phyloP scores from a whole-genome alignment of 2,797 vertebrate genomes.

The Echiichthys vipera region DNA sequence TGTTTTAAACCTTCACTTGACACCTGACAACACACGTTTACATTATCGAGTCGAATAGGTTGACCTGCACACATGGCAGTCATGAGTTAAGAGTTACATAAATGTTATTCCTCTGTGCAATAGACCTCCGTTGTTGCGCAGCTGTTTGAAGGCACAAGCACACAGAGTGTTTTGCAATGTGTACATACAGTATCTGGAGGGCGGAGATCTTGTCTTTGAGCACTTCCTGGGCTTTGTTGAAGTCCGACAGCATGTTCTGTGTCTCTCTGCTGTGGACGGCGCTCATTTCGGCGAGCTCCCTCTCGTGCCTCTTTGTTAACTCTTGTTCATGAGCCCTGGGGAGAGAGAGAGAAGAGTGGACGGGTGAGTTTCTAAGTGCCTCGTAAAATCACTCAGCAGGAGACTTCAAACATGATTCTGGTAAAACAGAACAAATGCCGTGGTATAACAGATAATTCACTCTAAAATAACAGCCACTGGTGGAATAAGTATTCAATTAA shows the following conservation, averaged over 20 bases:
- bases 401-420: neutral
- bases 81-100: neutral
- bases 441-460: neutral
- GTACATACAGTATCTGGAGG: constrained; percentile 96
- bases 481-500: neutral
- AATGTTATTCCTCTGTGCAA: neutral
- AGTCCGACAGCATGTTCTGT: constrained; percentile 97
- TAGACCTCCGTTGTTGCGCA: neutral
- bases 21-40: constrained; percentile 9
- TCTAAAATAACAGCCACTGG: neutral
- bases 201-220: constrained; percentile 99
- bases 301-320: constrained; percentile 95
- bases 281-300: constrained; percentile 92
- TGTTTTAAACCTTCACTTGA: constrained; percentile 8
- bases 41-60: constrained; percentile 7
- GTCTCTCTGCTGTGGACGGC: constrained; percentile 93
- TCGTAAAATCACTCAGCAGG: neutral
- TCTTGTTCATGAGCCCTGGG: constrained; percentile 96
- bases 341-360: neutral
- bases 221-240: constrained; percentile 98
- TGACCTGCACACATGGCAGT: neutral
- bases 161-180: constrained; percentile 22
- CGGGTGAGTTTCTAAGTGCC: neutral
- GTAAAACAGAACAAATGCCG: neutral
- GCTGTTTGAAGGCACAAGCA: constrained; percentile 6